Conservation (phyloP, 2,888 invertebrate species). For the Dorcus parallelipipedus region DNA sequence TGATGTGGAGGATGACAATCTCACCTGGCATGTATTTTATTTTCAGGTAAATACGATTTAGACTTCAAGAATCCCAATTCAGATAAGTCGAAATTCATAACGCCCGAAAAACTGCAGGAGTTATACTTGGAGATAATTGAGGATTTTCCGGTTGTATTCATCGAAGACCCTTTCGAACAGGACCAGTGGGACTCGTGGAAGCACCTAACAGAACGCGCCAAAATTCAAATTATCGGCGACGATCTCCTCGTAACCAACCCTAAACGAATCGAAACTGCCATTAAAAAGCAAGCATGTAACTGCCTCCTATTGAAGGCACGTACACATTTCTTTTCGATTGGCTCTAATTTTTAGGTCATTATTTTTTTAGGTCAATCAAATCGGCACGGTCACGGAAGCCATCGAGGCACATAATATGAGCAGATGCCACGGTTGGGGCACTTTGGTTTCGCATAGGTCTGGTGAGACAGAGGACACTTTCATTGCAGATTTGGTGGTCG, state of each 20-base stretch:
- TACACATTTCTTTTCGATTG: background rate
- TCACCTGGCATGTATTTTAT: background rate
- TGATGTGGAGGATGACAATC: no score
- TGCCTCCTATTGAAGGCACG: constrained; percentile 77
- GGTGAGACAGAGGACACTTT: constrained; percentile 99
- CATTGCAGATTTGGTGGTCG: constrained; percentile 99
- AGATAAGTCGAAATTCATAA: constrained; percentile 72
- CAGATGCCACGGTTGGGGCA: constrained; percentile 92
- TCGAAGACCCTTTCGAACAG: constrained; percentile 98
- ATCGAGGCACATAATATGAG: constrained; percentile 89
- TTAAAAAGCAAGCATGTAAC: constrained; percentile 95
- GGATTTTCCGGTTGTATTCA: constrained; percentile 81
- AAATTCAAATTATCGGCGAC: constrained; percentile 87
- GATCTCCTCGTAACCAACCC: constrained; percentile 93
- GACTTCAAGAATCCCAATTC: constrained; percentile 95
- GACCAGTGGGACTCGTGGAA: constrained; percentile 97
- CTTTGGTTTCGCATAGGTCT: constrained; percentile 97
- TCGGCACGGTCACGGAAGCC: constrained; percentile 96
- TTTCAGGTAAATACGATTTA: constrained; percentile 67
- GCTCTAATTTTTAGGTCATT: background rate
- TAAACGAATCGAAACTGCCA: constrained; percentile 84
- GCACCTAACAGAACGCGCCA: constrained; percentile 66
- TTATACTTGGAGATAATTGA: constrained; percentile 80
- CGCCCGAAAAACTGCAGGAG: constrained; percentile 76
- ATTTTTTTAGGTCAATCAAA: constrained; percentile 74